Evolutionary conservation across 2,888 invertebrate species (phyloP).

Genomic region (Nudaria mundana): DNA sequence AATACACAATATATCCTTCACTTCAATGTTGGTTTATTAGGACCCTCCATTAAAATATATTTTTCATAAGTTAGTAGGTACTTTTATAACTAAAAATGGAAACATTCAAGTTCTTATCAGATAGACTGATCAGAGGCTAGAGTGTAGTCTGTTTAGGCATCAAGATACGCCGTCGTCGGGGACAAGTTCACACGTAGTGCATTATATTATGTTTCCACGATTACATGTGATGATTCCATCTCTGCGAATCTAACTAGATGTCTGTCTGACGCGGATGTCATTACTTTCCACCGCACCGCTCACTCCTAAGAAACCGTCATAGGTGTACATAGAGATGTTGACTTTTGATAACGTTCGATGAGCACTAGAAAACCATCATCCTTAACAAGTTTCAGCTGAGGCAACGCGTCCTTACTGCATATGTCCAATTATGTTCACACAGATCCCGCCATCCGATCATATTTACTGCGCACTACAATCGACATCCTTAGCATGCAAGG

Average conservation of each 20-base stretch:
- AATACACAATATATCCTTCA: no score
- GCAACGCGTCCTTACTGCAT: slow-evolving; percentile 58
- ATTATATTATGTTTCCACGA: slow-evolving; percentile 75
- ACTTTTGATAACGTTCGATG: slow-evolving; percentile 65
- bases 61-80: no score
- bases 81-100: no score
- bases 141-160: slow-evolving; percentile 42
- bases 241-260: slow-evolving; percentile 69
- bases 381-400: slow-evolving; percentile 51
- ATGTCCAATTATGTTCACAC: slow-evolving; percentile 65
- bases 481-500: slow-evolving; percentile 53
- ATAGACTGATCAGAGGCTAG: slow-evolving; percentile 31
- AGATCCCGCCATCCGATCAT: slow-evolving; percentile 52
- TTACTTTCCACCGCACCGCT: slow-evolving; percentile 74
- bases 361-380: slow-evolving; percentile 62
- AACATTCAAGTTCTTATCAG: no score
- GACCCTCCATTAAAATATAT: no score
- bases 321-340: slow-evolving; percentile 71
- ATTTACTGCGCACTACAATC: slow-evolving; percentile 45
- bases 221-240: slow-evolving; percentile 76
- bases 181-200: slow-evolving; percentile 74
- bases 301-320: slow-evolving; percentile 73
- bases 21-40: no score
- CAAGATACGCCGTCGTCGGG: slow-evolving; percentile 67
- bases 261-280: slow-evolving; percentile 76